Base-by-base conservation (phyloP, 2,888 invertebrate genomes). In the Lordiphosa andalusiaca region DNA sequence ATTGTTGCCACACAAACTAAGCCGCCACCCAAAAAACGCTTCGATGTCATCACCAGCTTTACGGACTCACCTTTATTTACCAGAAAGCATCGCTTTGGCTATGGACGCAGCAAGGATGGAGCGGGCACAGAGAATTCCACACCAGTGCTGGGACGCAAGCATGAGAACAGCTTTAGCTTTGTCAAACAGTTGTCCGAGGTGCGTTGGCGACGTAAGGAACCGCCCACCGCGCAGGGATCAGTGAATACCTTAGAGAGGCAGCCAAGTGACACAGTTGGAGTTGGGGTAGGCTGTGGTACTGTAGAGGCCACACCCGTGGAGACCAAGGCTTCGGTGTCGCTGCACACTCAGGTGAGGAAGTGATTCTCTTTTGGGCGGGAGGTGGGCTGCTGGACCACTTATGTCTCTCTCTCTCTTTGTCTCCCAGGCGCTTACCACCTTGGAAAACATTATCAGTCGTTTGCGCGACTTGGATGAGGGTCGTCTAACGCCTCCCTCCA, bases 401-500 rank as follows among this genome's bases (percentile, higher is more conserved):
- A 1, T 16, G 16, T 16, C 1, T 16, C 16, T 16, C 16, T 7
- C 30, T 30, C 30, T 30, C 9, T 25, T 0, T 6, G 4, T 25
- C 25, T 25, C 30, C 2, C 40, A 92, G 88, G 92, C 92, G 21
- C 88, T 92, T 64, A 91, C 91, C 16, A 92, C 92, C 37, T 87
- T 92, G 74, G 92, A 92, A 75, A 92, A 91, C 77, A 90, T 92
- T 42, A 90, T 92, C 48, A 91, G 91, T 56, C 90, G 92, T 25
- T 82, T 92, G 69, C 88, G 92, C 50, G 92, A 90, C 77, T 71
- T 90, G 42, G 91, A 92, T 70, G 92, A 91, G 73, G 90, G 89
- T 19, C 88, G 90, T 13, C 72, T 89, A 23, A 90, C 91, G 38
- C 90, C 91, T n/a, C 90, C 91, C 13, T 84, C 89, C 19, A 87